Evolutionary conservation across 2,888 invertebrate genomes (phyloP).

Genomic region (Spicauda simplicius): DNA sequence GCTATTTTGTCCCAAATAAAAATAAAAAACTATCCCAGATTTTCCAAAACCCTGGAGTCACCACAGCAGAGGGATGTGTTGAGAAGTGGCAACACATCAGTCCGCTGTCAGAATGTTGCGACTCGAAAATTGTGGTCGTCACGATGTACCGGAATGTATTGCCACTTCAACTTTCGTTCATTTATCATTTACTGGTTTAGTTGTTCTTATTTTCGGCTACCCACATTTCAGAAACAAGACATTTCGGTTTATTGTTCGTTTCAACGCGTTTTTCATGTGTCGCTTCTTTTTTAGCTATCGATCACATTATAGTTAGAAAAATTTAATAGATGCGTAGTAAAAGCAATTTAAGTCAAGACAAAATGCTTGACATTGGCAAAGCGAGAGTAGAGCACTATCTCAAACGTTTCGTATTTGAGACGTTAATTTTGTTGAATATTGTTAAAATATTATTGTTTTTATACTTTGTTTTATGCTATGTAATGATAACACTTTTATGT

Average conservation of each 20-base stretch:
- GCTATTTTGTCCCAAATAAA: no score
- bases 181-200: constrained; percentile 23
- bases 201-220: background rate
- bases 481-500: no score
- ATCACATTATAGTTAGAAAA: no score
- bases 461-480: no score
- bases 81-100: constrained; percentile 38
- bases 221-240: background rate
- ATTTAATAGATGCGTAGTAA: no score
- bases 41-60: background rate
- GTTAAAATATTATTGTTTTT: no score
- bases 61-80: constrained; percentile 27
- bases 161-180: constrained; percentile 12
- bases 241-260: background rate
- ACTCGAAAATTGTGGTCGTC: constrained; percentile 32
- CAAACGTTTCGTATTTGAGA: no score
- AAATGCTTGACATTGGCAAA: no score
- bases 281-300: no score
- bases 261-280: background rate
- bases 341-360: no score
- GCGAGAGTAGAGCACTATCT: no score
- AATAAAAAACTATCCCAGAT: background rate
- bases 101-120: constrained; percentile 39
- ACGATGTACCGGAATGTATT: constrained; percentile 29
- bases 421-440: no score